Evolutionary conservation across 2,888 invertebrate genomes (phyloP).

Genomic region (Selenia dentaria): DNA sequence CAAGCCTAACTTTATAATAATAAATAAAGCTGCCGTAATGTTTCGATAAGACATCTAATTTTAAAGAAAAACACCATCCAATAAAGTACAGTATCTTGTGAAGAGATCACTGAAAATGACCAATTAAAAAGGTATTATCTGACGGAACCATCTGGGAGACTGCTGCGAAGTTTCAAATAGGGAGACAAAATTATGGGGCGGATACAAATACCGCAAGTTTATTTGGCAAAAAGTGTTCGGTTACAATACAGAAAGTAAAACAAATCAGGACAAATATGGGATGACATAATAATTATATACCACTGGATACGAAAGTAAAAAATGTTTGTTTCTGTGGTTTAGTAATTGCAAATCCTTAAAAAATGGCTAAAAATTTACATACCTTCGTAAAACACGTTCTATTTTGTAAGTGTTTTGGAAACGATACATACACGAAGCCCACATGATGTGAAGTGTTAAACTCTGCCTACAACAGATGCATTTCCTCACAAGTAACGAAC

Average conservation of each 20-base stretch:
- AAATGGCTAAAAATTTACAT: no score
- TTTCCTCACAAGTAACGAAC: no score
- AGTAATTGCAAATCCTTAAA: no score
- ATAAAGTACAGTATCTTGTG: conserved; percentile 20
- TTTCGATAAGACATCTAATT: conserved; percentile 23
- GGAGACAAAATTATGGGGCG: conserved; percentile 14
- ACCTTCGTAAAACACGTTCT: no score
- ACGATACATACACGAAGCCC: no score
- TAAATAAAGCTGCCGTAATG: conserved; percentile 24
- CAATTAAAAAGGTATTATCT: conserved; percentile 31
- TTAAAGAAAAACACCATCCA: conserved; percentile 15
- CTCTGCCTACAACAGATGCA: no score
- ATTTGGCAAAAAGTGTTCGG: conserved; percentile 33
- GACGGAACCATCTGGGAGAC: conserved; percentile 16
- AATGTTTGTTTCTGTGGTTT: no score
- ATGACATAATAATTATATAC: no score
- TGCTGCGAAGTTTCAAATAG: conserved; percentile 16
- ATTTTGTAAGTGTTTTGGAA: no score
- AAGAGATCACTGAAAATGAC: conserved; percentile 18
- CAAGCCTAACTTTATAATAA: background rate
- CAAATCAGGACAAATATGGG: no score
- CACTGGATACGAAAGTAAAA: no score
- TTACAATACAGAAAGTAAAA: background rate
- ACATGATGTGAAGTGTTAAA: no score
- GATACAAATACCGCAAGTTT: conserved; percentile 23